These are phyloP conservation scores for Pyrocoelia pectoralis DNA, from an alignment of 2,888 invertebrate genomes.

Conservation along the genomic window DNA sequence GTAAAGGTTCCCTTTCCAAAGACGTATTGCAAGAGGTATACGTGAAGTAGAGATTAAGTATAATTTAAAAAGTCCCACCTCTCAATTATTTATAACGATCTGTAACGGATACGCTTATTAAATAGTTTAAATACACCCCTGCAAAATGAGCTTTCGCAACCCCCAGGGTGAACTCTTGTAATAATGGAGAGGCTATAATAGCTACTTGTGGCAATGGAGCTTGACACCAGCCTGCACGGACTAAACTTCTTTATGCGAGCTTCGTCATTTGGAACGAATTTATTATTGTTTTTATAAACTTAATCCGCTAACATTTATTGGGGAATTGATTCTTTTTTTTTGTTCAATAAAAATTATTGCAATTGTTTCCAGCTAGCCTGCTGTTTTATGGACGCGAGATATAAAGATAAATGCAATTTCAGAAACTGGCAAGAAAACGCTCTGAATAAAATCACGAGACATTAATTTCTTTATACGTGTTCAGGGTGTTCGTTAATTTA, in stretches of 20 bases:
- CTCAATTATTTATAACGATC: slow-evolving; percentile 1
- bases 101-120: not conserved
- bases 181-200: slow-evolving; percentile 50
- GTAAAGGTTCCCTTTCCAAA: too few relatives aligned
- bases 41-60: too few relatives aligned
- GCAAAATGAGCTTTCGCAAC: slow-evolving; percentile 38
- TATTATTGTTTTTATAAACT: not conserved
- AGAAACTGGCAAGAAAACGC: too few relatives aligned
- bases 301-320: not conserved
- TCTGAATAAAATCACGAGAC: too few relatives aligned
- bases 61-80: not conserved
- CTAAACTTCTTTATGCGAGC: slow-evolving; percentile 33
- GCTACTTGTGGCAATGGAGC: slow-evolving; percentile 52
- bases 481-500: too few relatives aligned
- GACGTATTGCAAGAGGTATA: too few relatives aligned
- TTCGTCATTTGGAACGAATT: slow-evolving; percentile 25
- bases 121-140: slow-evolving; percentile 35
- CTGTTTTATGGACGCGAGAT: not conserved
- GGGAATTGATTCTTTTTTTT: not conserved
- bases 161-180: slow-evolving; percentile 40
- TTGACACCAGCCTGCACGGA: slow-evolving; percentile 52
- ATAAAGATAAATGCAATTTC: not conserved
- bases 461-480: too few relatives aligned
- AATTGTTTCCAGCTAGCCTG: not conserved
- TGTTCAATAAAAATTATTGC: not conserved